Evolutionary conservation across 1,140 invertebrate genomes (phyloP).

Genomic region (Cherax destructor): DNA sequence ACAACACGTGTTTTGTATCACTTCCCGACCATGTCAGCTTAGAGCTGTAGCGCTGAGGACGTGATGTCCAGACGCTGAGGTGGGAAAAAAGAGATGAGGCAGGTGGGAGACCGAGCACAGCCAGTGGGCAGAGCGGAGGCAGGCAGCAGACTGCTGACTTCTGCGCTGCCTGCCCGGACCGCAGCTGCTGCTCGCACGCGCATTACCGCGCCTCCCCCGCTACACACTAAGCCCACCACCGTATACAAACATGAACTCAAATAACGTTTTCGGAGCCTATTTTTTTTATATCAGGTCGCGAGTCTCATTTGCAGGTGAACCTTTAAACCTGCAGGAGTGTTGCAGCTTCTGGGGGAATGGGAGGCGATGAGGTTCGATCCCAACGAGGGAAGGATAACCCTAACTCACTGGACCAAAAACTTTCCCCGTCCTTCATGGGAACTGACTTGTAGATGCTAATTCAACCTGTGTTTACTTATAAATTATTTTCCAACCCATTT

Average conservation of each 20-base stretch:
- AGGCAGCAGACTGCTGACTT: not conserved
- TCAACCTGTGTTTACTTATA: too few species aligned
- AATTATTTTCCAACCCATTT: too few species aligned
- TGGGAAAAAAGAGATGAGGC: not conserved
- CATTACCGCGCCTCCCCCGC: not conserved
- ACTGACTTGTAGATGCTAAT: too few species aligned
- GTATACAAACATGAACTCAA: slow-evolving; percentile 20
- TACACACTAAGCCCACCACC: not conserved
- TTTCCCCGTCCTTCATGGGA: too few species aligned
- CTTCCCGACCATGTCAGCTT: not conserved
- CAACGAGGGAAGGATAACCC: too few species aligned
- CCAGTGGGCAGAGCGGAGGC: not conserved
- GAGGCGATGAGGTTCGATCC: too few species aligned
- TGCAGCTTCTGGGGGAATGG: too few species aligned
- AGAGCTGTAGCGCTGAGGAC: not conserved
- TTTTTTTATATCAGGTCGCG: not conserved
- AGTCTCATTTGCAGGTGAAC: too few species aligned
- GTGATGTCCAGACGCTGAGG: not conserved
- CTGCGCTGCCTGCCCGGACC: not conserved
- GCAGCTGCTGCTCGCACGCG: not conserved
- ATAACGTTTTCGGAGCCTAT: not conserved
- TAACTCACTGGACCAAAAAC: too few species aligned
- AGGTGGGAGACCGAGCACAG: not conserved
- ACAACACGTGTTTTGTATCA: not conserved
- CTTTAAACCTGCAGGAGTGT: too few species aligned